Percentiles rank a stretch among this genome's conserved stretches.
Conservation (phyloP, 2,113 vertebrate species). For the Cygnus buccinator region DNA sequence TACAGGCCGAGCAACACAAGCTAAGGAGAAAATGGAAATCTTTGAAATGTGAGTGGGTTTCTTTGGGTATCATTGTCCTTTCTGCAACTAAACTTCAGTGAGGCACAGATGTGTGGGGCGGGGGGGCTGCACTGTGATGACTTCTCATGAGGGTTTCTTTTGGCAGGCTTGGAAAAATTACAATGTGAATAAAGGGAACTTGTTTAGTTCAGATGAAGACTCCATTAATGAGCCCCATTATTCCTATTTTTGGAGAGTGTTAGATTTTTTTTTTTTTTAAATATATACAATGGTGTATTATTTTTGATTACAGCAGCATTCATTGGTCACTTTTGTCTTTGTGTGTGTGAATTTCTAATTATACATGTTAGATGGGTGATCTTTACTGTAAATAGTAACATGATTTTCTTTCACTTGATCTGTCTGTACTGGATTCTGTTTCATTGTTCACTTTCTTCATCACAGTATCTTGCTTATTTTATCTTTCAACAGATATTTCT, state of each 20-base stretch:
- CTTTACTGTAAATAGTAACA: constrained; percentile 61
- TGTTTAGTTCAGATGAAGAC: constrained; percentile 56
- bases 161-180: constrained; percentile 50
- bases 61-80: constrained; percentile 30
- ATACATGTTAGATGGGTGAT: constrained; percentile 45
- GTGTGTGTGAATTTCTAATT: constrained; percentile 64
- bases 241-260: constrained; percentile 65
- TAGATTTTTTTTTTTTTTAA: constrained; percentile 11
- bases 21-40: background rate
- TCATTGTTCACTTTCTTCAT: constrained; percentile 49
- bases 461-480: constrained; percentile 61
- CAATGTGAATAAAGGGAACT: constrained; percentile 60
- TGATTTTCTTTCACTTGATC: constrained; percentile 56
- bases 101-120: background rate
- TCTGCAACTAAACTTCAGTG: background rate
- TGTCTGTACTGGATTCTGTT: constrained; percentile 38
- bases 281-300: constrained; percentile 59
- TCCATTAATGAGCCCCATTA: constrained; percentile 66
- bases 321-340: constrained; percentile 67
- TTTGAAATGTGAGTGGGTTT: constrained; percentile 36
- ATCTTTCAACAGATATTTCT: constrained; percentile 62
- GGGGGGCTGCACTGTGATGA: background rate
- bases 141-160: constrained; percentile 17
- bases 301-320: constrained; percentile 54
- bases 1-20: background rate